Conservation (phyloP, 1,140 invertebrate genomes). For the Neotoxoptera formosana region DNA sequence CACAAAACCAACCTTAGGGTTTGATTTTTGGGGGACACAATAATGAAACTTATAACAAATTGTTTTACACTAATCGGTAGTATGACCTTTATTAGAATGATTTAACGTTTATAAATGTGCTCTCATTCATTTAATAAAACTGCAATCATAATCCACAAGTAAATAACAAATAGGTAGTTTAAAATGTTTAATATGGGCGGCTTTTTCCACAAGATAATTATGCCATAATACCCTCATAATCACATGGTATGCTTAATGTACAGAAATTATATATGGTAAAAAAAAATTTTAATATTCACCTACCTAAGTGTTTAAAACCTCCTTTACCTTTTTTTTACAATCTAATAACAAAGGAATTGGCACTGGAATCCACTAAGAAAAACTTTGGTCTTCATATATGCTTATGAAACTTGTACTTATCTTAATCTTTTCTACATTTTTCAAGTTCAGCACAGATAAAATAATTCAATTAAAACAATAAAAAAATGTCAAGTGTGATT, state of each 20-base stretch:
- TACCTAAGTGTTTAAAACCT: not conserved
- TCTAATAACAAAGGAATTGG: not conserved
- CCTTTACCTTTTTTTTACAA: not conserved
- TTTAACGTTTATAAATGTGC: not conserved
- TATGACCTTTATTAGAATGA: conserved; percentile 19
- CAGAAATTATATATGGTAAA: too few relatives aligned
- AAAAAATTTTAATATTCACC: too few relatives aligned
- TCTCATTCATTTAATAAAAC: conserved; percentile 15
- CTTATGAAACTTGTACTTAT: not conserved
- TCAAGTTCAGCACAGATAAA: not conserved
- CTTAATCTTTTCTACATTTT: not conserved
- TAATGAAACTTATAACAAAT: not conserved
- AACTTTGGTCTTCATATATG: not conserved
- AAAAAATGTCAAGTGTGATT: not conserved
- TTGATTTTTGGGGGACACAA: not conserved
- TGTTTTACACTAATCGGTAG: not conserved
- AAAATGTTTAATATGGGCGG: not conserved
- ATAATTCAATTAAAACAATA: not conserved
- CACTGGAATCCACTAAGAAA: not conserved
- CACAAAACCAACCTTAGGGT: not conserved
- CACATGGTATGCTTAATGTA: not conserved
- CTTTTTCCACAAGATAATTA: not conserved
- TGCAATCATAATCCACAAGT: not conserved
- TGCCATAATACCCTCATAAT: not conserved
- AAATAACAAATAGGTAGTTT: not conserved